Conservation (phyloP, 2,888 invertebrate species). For the Papilio gigon region DNA sequence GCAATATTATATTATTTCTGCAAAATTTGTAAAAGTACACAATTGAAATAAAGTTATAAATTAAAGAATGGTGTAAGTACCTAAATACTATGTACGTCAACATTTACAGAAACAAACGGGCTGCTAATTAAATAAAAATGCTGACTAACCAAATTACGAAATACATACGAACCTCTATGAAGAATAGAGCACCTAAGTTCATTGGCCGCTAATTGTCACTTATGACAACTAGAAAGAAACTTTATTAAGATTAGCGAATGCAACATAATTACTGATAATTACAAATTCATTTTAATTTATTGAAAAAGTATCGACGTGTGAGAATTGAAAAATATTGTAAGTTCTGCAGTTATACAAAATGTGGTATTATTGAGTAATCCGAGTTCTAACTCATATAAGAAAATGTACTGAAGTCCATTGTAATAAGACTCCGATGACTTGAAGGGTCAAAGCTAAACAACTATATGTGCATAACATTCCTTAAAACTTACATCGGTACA, state of each 20-base stretch:
- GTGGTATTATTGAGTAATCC: background rate
- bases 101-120: too few relatives aligned
- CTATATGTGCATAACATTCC: too few relatives aligned
- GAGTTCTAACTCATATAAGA: background rate
- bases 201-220: conserved; percentile 19
- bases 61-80: too few relatives aligned
- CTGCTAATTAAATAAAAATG: too few relatives aligned
- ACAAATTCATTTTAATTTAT: background rate
- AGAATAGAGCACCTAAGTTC: background rate
- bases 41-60: too few relatives aligned
- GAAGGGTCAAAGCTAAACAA: too few relatives aligned
- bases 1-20: too few relatives aligned
- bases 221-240: conserved; percentile 5
- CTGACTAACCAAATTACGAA: background rate
- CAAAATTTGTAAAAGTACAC: too few relatives aligned
- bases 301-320: background rate
- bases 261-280: background rate
- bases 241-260: background rate
- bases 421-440: too few relatives aligned
- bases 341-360: background rate
- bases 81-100: too few relatives aligned
- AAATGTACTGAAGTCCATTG: background rate
- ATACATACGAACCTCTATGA: conserved; percentile 3
- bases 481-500: too few relatives aligned
- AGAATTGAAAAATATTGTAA: background rate